Base-by-base conservation (phyloP, 2,113 vertebrate species). In the Erythrocercus mccallii region DNA sequence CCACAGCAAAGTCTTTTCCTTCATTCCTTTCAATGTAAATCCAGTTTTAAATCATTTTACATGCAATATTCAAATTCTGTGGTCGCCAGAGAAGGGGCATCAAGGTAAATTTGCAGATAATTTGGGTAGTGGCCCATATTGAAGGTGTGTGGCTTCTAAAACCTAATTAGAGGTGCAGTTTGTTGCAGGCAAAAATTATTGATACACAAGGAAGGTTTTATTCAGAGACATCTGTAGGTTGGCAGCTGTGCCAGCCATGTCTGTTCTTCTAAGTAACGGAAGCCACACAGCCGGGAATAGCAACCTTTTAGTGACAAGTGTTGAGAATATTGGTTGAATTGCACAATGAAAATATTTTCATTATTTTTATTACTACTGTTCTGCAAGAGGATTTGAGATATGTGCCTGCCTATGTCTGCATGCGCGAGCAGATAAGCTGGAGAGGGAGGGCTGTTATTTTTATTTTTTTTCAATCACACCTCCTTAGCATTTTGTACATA, bases 201-300 rank as follows among this genome's bases (percentile, higher is more conserved):
- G 92, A 85, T 87, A 90, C 24, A 96, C 81, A 66, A 96, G 94
- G 94, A 95, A 90, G 94, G 81, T 97, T 97, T 97, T 95, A 96
- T 95, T 96, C 16, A 2, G 95, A 96, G 95, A 94, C 96, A 97
- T 97, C 96, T 96, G 96, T 96, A 97, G 70, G 94, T 88, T 96
- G 96, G 95, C 96, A 97, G 94, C 94, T 97, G 96, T 94, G 96
- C 93, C 94, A 95, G 73, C 88, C 94, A 86, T 95, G 73, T 89
- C 95, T 93, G 72, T 79, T 95, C 92, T 81, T 93, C 86, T 95
- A 38, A 90, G 86, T 62, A 94, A 92, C 56, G 40, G 95, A 96
- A 96, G 79, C 94, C 42, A 18, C 37, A n/a, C 88, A 94, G 86
- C 73, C 83, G 5, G 83, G 93, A 87, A 91, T 50, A 94, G 79